Conservation (phyloP, 2,888 invertebrate genomes). For the Rhagonycha lutea region DNA sequence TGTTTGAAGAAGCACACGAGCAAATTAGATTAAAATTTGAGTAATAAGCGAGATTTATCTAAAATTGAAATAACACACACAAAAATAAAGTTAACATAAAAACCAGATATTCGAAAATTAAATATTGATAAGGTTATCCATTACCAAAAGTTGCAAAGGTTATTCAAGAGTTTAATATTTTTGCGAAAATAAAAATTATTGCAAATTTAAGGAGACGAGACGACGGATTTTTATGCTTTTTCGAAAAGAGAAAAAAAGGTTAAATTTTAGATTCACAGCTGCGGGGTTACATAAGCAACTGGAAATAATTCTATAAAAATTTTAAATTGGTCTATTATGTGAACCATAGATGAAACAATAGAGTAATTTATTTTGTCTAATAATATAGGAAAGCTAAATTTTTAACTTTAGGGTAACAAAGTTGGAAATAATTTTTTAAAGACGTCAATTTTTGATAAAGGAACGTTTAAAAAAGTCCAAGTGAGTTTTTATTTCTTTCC, state of each 20-base stretch:
- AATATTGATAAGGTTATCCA: conserved; percentile 34
- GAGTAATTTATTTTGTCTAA: conserved; percentile 17
- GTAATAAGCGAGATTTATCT: conserved; percentile 27
- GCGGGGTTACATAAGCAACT: neutral
- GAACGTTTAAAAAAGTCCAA: conserved; percentile 34
- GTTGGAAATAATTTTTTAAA: conserved; percentile 14
- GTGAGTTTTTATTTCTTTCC: conserved; percentile 45
- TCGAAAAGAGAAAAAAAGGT: neutral
- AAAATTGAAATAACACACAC: conserved; percentile 24
- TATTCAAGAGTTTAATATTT: conserved; percentile 20
- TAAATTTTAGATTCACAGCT: neutral
- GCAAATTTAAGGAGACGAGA: neutral
- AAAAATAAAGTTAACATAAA: conserved; percentile 33
- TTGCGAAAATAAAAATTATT: conserved; percentile 20
- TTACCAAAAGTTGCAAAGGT: conserved; percentile 33
- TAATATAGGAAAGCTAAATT: conserved; percentile 19
- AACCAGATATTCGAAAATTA: conserved; percentile 30
- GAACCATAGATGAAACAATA: conserved; percentile 13
- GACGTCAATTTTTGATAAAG: conserved; percentile 37
- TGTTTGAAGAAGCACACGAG: neutral
- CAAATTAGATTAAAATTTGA: neutral
- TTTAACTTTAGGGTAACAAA: conserved; percentile 7
- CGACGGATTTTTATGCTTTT: neutral
- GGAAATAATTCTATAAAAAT: conserved; percentile 8
- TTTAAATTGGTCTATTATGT: conserved; percentile 8